A percentile compares a stretch with the other conserved stretches of the same genome.
Conservation (phyloP, 2,113 vertebrate species). For the Morphnarchus princeps region DNA sequence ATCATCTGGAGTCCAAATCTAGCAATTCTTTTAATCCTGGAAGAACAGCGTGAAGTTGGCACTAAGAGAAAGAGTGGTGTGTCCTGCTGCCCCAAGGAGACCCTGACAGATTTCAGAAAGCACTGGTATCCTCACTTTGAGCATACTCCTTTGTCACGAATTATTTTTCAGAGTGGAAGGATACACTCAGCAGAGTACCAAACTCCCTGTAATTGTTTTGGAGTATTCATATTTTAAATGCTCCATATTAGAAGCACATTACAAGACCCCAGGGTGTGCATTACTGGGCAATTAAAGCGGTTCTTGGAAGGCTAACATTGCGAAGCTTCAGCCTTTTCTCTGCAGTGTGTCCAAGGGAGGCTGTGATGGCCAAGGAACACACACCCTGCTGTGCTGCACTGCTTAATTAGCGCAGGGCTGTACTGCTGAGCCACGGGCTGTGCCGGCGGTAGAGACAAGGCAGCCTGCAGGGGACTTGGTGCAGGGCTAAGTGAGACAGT, state of each 20-base stretch:
- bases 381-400: background rate
- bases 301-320: constrained; percentile 47
- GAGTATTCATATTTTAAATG: constrained; percentile 25
- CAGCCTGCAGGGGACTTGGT: background rate
- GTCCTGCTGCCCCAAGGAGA: background rate
- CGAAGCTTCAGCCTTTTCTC: constrained; percentile 30
- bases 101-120: background rate
- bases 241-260: constrained; percentile 58
- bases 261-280: constrained; percentile 62
- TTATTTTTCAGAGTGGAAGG: constrained; percentile 20
- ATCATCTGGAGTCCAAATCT: background rate
- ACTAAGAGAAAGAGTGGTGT: background rate
- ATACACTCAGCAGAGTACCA: background rate
- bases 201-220: constrained; percentile 51
- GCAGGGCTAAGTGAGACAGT: background rate
- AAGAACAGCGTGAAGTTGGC: background rate
- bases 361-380: constrained; percentile 22
- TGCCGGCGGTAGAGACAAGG: background rate
- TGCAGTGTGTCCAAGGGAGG: background rate
- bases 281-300: constrained; percentile 55
- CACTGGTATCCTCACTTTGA: background rate
- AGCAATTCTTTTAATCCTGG: background rate
- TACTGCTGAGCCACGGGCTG: background rate
- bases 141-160: background rate
- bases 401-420: background rate